Evolutionary conservation across 2,113 vertebrate species (phyloP).

Genomic region (Gadus chalcogrammus): DNA sequence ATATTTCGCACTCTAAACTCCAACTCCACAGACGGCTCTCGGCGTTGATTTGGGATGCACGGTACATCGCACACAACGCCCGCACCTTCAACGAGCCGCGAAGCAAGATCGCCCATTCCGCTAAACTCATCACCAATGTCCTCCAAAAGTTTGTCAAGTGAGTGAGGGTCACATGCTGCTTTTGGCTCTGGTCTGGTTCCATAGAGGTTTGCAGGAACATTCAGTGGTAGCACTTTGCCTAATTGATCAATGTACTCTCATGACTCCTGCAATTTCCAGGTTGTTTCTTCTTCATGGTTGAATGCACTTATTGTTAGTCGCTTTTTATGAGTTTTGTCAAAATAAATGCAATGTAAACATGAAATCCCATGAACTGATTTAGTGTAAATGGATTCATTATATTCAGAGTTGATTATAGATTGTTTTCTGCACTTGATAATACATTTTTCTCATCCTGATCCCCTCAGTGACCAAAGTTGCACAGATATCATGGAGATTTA

Average conservation of each 20-base stretch:
- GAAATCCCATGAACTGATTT: too few relatives aligned
- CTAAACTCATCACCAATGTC: conserved; percentile 89
- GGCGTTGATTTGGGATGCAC: conserved; percentile 93
- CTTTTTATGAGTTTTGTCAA: too few relatives aligned
- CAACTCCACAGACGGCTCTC: conserved; percentile 80
- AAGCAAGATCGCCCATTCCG: conserved; percentile 91
- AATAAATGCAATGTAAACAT: too few relatives aligned
- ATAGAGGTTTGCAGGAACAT: background rate
- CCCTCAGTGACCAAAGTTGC: conserved; percentile 82
- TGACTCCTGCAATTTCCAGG: background rate
- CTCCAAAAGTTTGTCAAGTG: conserved; percentile 94
- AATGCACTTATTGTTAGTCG: too few relatives aligned
- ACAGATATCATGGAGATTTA: conserved; percentile 87
- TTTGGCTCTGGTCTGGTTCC: background rate
- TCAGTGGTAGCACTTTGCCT: background rate
- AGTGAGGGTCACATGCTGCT: conserved; percentile 31
- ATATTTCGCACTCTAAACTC: too few relatives aligned
- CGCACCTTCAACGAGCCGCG: conserved; percentile 93
- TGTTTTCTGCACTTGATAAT: too few relatives aligned
- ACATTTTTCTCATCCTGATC: conserved; percentile 29
- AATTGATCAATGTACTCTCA: background rate
- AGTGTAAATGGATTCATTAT: too few relatives aligned
- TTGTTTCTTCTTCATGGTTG: too few relatives aligned
- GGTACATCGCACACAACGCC: conserved; percentile 91
- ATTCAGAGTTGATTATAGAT: too few relatives aligned